Conservation (phyloP, 2,797 vertebrate genomes). For the Myoxocephalus aenaeus region DNA sequence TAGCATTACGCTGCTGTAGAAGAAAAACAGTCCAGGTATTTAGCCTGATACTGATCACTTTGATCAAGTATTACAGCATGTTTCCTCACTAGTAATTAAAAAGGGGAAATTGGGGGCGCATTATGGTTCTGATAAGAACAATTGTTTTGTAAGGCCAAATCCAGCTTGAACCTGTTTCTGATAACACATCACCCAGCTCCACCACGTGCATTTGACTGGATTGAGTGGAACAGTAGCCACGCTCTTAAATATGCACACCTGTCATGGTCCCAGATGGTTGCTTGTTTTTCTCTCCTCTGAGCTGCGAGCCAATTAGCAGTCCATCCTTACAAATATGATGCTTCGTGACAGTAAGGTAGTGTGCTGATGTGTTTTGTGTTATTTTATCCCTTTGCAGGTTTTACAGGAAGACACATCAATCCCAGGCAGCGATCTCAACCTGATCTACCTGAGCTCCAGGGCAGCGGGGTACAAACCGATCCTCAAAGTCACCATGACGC, state of each 20-base stretch:
- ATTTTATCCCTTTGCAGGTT: slow-evolving; percentile 81
- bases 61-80: neutral
- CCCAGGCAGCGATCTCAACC: slow-evolving; percentile 93
- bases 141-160: neutral
- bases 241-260: neutral
- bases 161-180: neutral
- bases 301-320: neutral
- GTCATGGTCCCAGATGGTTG: neutral
- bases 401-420: slow-evolving; percentile 96
- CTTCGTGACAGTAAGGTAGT: neutral
- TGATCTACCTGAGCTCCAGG: slow-evolving; percentile 95
- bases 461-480: slow-evolving; percentile 96
- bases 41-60: neutral
- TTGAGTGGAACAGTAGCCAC: neutral
- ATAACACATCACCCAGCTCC: neutral
- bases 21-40: neutral
- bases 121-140: neutral
- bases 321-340: neutral
- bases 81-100: neutral
- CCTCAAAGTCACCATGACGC: slow-evolving; percentile 97
- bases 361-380: slow-evolving; percentile 18
- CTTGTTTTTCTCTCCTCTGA: neutral
- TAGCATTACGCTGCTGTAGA: neutral
- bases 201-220: neutral
- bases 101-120: neutral